These are phyloP conservation scores for Formica aserva DNA, from an alignment of 2,888 invertebrate genomes.

Conservation along the genomic window DNA sequence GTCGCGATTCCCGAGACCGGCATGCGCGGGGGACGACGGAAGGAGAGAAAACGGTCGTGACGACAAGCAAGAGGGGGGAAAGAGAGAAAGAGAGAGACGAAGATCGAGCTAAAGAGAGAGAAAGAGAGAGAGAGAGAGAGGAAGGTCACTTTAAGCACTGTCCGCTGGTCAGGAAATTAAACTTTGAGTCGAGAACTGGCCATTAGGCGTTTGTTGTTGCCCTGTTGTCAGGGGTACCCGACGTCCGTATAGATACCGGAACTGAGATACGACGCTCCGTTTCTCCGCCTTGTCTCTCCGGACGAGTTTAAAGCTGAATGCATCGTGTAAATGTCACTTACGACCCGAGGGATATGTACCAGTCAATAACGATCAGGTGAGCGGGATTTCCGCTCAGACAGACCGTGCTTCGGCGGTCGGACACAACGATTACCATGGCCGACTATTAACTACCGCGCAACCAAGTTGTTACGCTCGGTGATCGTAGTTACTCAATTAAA, in stretches of 20 bases:
- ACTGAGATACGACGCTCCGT: slow-evolving; percentile 81
- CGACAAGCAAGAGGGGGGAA: slow-evolving; percentile 50
- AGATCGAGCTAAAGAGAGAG: slow-evolving; percentile 41
- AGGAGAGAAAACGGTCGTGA: slow-evolving; percentile 41
- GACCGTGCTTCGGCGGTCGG: slow-evolving; percentile 55
- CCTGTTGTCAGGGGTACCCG: slow-evolving; percentile 82
- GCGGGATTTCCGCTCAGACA: slow-evolving; percentile 64
- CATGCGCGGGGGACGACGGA: slow-evolving; percentile 35
- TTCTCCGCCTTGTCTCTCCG: slow-evolving; percentile 67
- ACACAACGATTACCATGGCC: slow-evolving; percentile 68
- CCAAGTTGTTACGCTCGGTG: slow-evolving; percentile 56
- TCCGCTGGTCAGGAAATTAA: slow-evolving; percentile 84
- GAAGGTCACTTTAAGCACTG: slow-evolving; percentile 80
- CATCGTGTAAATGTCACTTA: slow-evolving; percentile 80
- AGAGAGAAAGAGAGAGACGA: slow-evolving; percentile 33
- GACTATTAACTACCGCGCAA: slow-evolving; percentile 67
- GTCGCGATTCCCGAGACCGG: slow-evolving; percentile 53
- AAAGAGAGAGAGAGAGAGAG: slow-evolving; percentile 41
- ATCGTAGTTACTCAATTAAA: slow-evolving; percentile 59
- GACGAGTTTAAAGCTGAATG: slow-evolving; percentile 77
- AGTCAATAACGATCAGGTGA: slow-evolving; percentile 74
- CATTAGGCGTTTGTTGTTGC: slow-evolving; percentile 84
- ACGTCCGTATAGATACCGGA: slow-evolving; percentile 82
- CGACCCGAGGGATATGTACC: slow-evolving; percentile 73
- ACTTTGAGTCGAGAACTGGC: slow-evolving; percentile 82